Percentiles rank a stretch among this genome's conserved stretches.
Conservation (phyloP, 2,888 invertebrate genomes). For the Melanophora roralis region DNA sequence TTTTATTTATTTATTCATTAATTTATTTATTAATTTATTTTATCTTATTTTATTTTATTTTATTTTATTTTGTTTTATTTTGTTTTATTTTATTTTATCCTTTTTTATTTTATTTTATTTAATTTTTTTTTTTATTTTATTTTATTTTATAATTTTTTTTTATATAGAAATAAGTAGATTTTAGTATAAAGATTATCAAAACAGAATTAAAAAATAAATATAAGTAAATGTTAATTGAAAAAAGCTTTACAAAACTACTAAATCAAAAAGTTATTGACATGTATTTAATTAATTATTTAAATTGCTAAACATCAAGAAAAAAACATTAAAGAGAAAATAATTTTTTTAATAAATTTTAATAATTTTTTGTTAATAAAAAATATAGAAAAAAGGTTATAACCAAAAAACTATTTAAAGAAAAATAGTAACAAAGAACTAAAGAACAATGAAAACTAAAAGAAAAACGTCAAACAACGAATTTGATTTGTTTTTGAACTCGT, state of each 20-base stretch:
- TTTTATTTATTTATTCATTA: no score
- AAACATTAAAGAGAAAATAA: conserved; percentile 13
- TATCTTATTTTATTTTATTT: no score
- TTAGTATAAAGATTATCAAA: neutral
- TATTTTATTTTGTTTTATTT: no score
- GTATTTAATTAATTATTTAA: neutral
- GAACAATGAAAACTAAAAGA: conserved; percentile 39
- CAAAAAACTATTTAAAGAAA: neutral
- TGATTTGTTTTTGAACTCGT: conserved; percentile 65
- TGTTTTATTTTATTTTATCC: no score
- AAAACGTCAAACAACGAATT: conserved; percentile 69
- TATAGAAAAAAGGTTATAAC: neutral
- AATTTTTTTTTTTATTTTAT: no score
- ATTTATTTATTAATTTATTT: no score
- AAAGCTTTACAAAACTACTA: neutral
- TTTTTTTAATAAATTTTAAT: neutral
- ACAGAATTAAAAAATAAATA: neutral
- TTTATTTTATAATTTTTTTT: no score
- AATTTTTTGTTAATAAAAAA: neutral
- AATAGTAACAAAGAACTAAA: conserved; percentile 4
- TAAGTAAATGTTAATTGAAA: neutral
- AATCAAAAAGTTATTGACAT: neutral
- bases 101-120: no score
- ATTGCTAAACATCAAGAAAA: conserved; percentile 29
- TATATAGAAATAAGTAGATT: neutral